phyloP scores from a whole-genome alignment of 2,797 vertebrate species.

The Gallinago nigripennis region DNA sequence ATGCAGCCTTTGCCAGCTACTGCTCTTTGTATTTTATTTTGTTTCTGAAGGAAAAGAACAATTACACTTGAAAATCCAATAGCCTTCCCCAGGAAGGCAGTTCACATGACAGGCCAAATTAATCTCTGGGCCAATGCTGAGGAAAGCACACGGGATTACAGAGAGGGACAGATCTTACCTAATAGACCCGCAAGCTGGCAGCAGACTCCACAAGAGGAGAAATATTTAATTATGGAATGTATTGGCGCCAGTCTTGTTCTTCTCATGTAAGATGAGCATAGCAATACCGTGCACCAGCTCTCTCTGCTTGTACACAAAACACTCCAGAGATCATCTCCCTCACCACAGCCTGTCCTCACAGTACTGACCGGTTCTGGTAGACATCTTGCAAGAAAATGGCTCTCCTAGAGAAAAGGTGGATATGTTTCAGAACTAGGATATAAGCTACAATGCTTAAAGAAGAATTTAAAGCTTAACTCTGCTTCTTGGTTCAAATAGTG shows the following conservation, averaged over 20 bases:
- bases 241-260: background rate
- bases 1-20: background rate
- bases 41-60: background rate
- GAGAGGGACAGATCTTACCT: background rate
- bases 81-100: background rate
- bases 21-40: background rate
- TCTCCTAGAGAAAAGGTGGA: fast-evolving
- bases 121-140: background rate
- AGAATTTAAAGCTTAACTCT: background rate
- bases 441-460: background rate
- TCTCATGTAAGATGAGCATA: background rate
- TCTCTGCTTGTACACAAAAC: background rate
- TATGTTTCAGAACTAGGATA: background rate
- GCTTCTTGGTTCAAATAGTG: background rate
- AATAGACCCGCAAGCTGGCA: background rate
- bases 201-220: background rate
- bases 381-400: background rate
- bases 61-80: background rate
- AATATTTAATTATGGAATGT: background rate
- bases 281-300: background rate
- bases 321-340: background rate
- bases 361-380: too few species aligned
- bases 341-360: background rate
- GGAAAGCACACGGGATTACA: background rate
- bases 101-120: background rate